phyloP scores from a whole-genome alignment of 2,888 invertebrate species.

The Syrista parreyssii region DNA sequence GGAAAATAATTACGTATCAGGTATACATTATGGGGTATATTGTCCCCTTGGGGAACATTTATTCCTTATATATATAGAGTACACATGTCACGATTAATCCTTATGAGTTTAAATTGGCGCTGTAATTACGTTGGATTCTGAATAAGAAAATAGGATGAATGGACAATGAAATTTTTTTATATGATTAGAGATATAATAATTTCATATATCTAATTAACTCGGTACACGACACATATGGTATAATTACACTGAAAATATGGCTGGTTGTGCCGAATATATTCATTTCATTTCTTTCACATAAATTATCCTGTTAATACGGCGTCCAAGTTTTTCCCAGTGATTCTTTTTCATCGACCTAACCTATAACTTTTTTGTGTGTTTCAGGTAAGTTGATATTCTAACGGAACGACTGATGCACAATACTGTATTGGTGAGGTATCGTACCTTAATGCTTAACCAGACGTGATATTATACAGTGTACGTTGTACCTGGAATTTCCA shows the following conservation, averaged over 20 bases:
- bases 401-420: background rate
- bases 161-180: background rate
- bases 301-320: background rate
- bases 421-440: background rate
- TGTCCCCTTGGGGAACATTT: background rate
- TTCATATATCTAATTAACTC: background rate
- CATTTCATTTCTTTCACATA: background rate
- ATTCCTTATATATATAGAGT: background rate
- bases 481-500: background rate
- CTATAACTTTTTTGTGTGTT: background rate
- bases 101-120: background rate
- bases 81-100: background rate
- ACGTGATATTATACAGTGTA: background rate
- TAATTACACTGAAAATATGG: background rate
- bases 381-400: background rate
- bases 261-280: background rate
- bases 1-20: background rate
- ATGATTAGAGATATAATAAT: background rate
- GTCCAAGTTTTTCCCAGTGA: background rate
- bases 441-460: background rate
- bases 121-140: background rate
- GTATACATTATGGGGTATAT: background rate
- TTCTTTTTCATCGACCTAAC: background rate
- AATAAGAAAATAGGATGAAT: background rate
- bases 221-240: background rate